phyloP scores from a whole-genome alignment of 1,140 invertebrate genomes.

The Orius insidiosus region DNA sequence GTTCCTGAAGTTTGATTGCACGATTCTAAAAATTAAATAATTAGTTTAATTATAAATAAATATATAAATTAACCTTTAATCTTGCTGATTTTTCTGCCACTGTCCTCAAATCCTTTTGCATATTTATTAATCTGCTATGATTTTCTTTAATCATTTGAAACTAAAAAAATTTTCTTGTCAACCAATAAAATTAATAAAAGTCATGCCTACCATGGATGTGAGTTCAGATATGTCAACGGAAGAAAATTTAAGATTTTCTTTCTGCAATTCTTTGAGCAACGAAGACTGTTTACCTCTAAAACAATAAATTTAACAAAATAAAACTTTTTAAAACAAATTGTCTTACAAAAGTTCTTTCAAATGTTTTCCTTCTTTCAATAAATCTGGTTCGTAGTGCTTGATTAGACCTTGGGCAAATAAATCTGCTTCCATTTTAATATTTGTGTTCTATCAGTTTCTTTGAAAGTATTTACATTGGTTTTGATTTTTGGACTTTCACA shows the following conservation, averaged over 20 bases:
- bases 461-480: too few relatives aligned
- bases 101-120: conserved; percentile 19
- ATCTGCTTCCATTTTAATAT: too few relatives aligned
- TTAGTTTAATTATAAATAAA: background rate
- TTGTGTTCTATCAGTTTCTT: too few relatives aligned
- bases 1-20: conserved; percentile 18
- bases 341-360: too few relatives aligned
- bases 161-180: conserved; percentile 13
- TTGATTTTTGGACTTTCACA: too few relatives aligned
- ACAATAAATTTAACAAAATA: conserved; percentile 5
- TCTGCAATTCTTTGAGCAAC: conserved; percentile 16
- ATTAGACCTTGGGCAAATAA: too few relatives aligned
- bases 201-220: conserved; percentile 12
- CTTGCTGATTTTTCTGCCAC: conserved; percentile 17
- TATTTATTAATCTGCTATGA: conserved; percentile 14
- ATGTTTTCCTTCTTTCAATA: too few relatives aligned
- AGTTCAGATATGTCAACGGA: conserved; percentile 11
- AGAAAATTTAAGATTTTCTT: conserved; percentile 18
- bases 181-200: conserved; percentile 5
- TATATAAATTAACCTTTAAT: conserved; percentile 19
- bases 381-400: too few relatives aligned
- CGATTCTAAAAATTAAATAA: conserved; percentile 16
- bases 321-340: too few relatives aligned
- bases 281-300: conserved; percentile 15
- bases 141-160: conserved; percentile 17